Base-by-base conservation (phyloP, 2,797 vertebrate genomes). In the Acrossocheilus fasciatus region DNA sequence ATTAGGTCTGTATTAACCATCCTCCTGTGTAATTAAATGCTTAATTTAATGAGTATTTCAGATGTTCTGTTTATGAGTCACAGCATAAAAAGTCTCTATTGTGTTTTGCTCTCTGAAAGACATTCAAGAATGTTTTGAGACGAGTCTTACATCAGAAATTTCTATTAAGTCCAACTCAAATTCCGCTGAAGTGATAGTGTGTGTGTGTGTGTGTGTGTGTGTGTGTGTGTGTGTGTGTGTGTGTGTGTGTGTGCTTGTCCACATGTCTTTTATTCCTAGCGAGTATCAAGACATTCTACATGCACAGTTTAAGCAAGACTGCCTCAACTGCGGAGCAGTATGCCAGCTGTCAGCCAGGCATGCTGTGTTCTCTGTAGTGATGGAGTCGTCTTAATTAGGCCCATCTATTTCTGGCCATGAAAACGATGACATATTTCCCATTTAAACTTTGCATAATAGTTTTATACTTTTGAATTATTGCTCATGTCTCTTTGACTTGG, bases 251-350 rank as follows among this genome's bases (percentile, higher is more conserved):
- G 26, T 26, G 87, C 54, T n/a, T 20, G 8, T 81, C 34, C 78
- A 30, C 30, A 66, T 80, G 70, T 77, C 39, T 81, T 87, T 69
- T 43, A 57, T 70, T 74, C 52, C 74, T 80, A 30, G 78, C 4
- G 74, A 86, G 82, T 54, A 30, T 41, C 6, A 47, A 81, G 74
- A 26, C 41, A 17, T 62, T 88, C 78, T 86, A 41, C 47, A 30
- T 50, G 82, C 87, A 81, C 47, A 72, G 81, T 87, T 88, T 78
- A 86, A 84, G 87, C 86, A 82, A 47, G 82, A 82, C 87, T 69
- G 78, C 79, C 62, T 84, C 66, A 66, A 68, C 82, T 74, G 72
- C 87, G 84, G 82, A 54, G 84, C 84, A 86, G 82, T 84, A 89
- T 86, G 84, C 45, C 84, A 89, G 84, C 82, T 80, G 70, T 89